Percentiles rank a stretch among this genome's conserved stretches.
phyloP scores from a whole-genome alignment of 2,797 vertebrate species.

The Myripristis jacobus region DNA sequence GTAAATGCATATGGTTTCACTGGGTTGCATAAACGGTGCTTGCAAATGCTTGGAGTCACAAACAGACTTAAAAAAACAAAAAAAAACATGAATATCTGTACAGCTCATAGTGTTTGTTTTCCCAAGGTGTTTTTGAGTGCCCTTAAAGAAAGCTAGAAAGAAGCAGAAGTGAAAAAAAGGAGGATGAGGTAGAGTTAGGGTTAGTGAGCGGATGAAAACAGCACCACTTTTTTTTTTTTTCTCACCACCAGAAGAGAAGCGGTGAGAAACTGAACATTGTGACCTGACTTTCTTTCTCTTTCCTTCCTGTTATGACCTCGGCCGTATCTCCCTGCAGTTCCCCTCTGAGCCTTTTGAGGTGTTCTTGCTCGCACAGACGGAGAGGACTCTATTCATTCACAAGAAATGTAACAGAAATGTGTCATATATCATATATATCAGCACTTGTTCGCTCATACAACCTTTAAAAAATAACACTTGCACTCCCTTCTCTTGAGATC shows the following conservation, averaged over 20 bases:
- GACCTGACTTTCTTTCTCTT: neutral
- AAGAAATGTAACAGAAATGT: neutral
- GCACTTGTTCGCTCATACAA: neutral
- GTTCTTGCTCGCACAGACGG: neutral
- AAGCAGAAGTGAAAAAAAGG: neutral
- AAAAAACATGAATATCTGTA: neutral
- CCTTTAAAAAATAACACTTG: neutral
- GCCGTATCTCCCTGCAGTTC: neutral
- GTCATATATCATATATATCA: neutral
- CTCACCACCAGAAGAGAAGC: neutral
- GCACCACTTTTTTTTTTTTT: no score
- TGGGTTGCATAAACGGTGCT: neutral
- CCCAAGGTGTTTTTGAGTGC: neutral
- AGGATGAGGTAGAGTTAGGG: neutral
- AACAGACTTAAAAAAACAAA: neutral
- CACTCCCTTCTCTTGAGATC: neutral
- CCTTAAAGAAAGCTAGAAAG: neutral
- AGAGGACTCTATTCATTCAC: neutral
- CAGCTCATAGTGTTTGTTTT: neutral
- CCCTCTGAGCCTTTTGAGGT: neutral
- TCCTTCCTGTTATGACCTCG: constrained; percentile 31
- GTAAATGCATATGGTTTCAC: neutral
- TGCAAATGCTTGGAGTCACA: neutral
- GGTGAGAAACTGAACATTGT: neutral
- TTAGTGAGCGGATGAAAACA: no score